A percentile compares a stretch with the other conserved stretches of the same genome.
Evolutionary conservation across 2,888 invertebrate genomes (phyloP).

Genomic region (Drymonia ruficornis): DNA sequence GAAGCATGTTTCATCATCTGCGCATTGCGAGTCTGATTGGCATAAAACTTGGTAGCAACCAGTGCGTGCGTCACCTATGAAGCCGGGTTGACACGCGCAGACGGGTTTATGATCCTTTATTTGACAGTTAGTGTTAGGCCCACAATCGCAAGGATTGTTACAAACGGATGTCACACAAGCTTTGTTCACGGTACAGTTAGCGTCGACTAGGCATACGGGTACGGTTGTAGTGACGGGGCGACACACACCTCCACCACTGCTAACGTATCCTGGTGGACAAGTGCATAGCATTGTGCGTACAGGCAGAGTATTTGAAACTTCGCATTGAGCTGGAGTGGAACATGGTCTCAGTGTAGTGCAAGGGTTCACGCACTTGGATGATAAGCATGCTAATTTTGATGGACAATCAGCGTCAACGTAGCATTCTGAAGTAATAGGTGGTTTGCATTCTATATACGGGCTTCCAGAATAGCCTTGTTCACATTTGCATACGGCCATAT

Average conservation of each 20-base stretch:
- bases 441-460: slow-evolving; percentile 92
- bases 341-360: slow-evolving; percentile 92
- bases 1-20: slow-evolving; percentile 92
- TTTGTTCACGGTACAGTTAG: slow-evolving; percentile 90
- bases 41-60: slow-evolving; percentile 92
- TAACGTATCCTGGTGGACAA: slow-evolving; percentile 95
- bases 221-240: slow-evolving; percentile 88
- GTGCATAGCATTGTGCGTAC: slow-evolving; percentile 95
- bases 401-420: slow-evolving; percentile 93
- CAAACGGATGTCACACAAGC: slow-evolving; percentile 93
- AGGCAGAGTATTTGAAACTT: slow-evolving; percentile 92
- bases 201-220: slow-evolving; percentile 89
- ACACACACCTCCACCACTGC: slow-evolving; percentile 93
- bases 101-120: slow-evolving; percentile 94
- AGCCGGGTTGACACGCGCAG: slow-evolving; percentile 93
- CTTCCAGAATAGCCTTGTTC: slow-evolving; percentile 90
- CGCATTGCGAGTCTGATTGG: slow-evolving; percentile 90
- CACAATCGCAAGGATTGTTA: slow-evolving; percentile 93
- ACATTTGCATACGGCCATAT: slow-evolving; percentile 94
- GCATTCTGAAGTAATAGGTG: slow-evolving; percentile 90
- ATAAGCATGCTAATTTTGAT: slow-evolving; percentile 91
- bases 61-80: slow-evolving; percentile 93
- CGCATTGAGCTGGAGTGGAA: slow-evolving; percentile 90
- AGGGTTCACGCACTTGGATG: slow-evolving; percentile 92
- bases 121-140: slow-evolving; percentile 93